These are phyloP conservation scores for Chymomyza costata DNA, from an alignment of 1,140 invertebrate genomes.

Conservation along the genomic window DNA sequence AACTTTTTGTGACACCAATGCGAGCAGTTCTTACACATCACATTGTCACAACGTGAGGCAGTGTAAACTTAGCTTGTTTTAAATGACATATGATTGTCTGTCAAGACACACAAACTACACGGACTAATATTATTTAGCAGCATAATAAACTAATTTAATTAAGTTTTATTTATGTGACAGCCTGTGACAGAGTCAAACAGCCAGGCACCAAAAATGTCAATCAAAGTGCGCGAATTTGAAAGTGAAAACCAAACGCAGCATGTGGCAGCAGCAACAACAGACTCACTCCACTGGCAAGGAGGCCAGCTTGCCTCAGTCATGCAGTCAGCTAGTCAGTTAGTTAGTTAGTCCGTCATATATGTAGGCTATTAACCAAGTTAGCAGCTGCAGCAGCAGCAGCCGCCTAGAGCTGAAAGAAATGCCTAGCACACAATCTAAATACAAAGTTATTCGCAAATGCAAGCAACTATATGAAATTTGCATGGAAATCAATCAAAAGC, in stretches of 20 bases:
- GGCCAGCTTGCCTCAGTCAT: conserved; percentile 4
- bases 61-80: no score
- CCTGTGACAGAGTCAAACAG: no score
- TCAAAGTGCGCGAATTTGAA: conserved; percentile 56
- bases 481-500: conserved; percentile 54
- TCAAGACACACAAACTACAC: no score
- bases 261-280: conserved; percentile 20
- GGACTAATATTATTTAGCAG: no score
- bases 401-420: no score
- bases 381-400: conserved; percentile 14
- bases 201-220: conserved; percentile 51
- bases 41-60: no score
- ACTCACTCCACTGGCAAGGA: no score
- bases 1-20: no score
- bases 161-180: conserved; percentile 45
- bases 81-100: no score
- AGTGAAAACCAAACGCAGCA: conserved; percentile 51
- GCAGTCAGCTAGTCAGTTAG: conserved; percentile 13
- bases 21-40: no score
- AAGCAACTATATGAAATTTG: conserved; percentile 25
- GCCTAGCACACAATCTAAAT: no score
- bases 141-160: conserved; percentile 60
- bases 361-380: no score
- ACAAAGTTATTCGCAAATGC: background rate
- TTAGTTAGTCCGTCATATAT: conserved; percentile 21